Percentiles rank a stretch among this genome's conserved stretches.
These are phyloP conservation scores for Liodrosophila aerea DNA, from an alignment of 2,888 invertebrate genomes.

Conservation along the genomic window DNA sequence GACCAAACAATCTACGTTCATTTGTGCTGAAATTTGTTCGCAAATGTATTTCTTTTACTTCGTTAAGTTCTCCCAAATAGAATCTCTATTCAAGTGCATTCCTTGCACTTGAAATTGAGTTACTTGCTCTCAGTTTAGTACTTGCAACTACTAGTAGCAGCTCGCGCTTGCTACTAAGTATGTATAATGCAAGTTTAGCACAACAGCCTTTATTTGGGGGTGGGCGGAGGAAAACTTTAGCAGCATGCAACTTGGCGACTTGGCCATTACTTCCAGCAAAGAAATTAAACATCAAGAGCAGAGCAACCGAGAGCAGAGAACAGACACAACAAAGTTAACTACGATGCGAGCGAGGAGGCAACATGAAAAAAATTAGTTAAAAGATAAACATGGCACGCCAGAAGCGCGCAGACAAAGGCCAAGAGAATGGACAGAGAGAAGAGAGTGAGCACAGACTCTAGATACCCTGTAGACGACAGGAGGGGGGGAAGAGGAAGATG, in stretches of 20 bases:
- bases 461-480: constrained; percentile 9
- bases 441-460: constrained; percentile 4
- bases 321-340: constrained; percentile 63
- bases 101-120: constrained; percentile 31
- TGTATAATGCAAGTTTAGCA: constrained; percentile 23
- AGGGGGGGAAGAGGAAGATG: not conserved
- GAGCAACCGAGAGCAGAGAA: constrained; percentile 20
- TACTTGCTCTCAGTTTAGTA: constrained; percentile 29
- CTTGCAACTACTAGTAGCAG: constrained; percentile 22
- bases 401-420: constrained; percentile 64
- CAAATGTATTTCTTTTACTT: not conserved
- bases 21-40: not conserved
- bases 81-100: not conserved
- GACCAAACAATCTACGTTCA: too few species aligned
- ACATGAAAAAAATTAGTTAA: constrained; percentile 76
- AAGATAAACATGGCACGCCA: constrained; percentile 76
- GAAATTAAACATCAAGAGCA: constrained; percentile 66
- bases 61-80: not conserved
- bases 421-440: constrained; percentile 24
- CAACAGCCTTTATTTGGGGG: constrained; percentile 38
- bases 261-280: constrained; percentile 72
- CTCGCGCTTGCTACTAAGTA: constrained; percentile 8
- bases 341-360: constrained; percentile 49
- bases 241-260: constrained; percentile 70
- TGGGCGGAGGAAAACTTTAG: constrained; percentile 54